phyloP scores from a whole-genome alignment of 2,113 vertebrate species.

The Pungitius pungitius region DNA sequence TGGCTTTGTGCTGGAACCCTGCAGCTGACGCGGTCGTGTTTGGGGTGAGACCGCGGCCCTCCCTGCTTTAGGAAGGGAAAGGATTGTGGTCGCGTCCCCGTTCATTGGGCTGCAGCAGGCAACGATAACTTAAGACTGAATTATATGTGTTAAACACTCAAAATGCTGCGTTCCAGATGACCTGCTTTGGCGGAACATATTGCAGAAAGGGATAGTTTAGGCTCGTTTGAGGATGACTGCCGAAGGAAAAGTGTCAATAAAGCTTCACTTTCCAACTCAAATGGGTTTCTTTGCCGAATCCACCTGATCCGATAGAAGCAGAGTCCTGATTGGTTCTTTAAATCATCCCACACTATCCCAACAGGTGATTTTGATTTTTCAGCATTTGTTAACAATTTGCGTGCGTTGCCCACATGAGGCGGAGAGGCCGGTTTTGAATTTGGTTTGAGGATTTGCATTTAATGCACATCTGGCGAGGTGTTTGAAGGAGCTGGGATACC shows the following conservation, averaged over 20 bases:
- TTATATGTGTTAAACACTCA: background rate
- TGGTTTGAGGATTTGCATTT: background rate
- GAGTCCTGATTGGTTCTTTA: background rate
- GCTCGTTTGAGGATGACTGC: background rate
- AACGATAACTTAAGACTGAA: background rate
- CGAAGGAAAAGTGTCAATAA: background rate
- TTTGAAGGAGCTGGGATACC: background rate
- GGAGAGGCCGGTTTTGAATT: slow-evolving; percentile 34
- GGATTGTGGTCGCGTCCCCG: slow-evolving; percentile 33
- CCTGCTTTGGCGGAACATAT: background rate
- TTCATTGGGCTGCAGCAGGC: background rate
- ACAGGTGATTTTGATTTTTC: slow-evolving; percentile 51
- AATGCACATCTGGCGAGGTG: background rate
- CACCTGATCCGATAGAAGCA: slow-evolving; percentile 15
- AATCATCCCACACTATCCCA: background rate
- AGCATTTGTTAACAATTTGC: slow-evolving; percentile 53
- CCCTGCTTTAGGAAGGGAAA: slow-evolving; percentile 5
- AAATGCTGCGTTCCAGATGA: background rate
- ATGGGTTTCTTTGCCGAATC: background rate
- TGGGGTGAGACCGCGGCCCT: slow-evolving; percentile 24
- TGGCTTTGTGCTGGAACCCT: slow-evolving; percentile 18
- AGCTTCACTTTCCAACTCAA: background rate
- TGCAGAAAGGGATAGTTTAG: background rate
- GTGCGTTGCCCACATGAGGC: background rate
- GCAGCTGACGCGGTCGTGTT: background rate